Conservation (phyloP, 2,113 vertebrate genomes). For the Cochlearius cochlearius region DNA sequence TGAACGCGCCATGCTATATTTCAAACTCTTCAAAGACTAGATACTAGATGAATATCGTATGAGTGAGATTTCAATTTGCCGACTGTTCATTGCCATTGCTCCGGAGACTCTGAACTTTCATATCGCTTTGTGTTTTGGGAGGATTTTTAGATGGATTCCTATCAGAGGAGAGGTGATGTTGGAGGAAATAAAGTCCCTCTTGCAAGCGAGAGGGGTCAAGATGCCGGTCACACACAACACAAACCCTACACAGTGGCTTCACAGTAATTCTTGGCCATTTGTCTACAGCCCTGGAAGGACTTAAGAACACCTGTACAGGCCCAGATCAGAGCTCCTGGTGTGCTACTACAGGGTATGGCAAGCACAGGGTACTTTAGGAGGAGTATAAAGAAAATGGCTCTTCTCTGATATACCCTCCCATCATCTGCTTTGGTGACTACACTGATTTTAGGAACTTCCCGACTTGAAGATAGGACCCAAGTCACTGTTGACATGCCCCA, state of each 20-base stretch:
- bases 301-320: not conserved
- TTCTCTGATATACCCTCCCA: not conserved
- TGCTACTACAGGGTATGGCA: not conserved
- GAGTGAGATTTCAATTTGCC: not conserved
- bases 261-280: not conserved
- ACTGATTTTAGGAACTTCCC: not conserved
- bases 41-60: not conserved
- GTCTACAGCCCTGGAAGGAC: not conserved
- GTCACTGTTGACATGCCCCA: not conserved
- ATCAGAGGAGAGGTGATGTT: not conserved
- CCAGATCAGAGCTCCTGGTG: not conserved
- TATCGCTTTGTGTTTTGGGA: not conserved
- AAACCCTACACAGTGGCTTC: not conserved
- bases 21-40: not conserved
- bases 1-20: not conserved
- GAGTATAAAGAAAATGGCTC: not conserved
- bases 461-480: not conserved
- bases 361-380: not conserved
- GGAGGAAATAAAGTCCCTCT: not conserved
- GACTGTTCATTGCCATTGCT: not conserved
- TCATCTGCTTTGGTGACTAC: not conserved
- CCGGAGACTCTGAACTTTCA: not conserved
- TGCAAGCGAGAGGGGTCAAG: not conserved
- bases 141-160: not conserved
- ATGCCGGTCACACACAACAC: not conserved